Base-by-base conservation (phyloP, 37 sponge, comb jelly and placozoan species). In the Hexactinellida sp. region DNA sequence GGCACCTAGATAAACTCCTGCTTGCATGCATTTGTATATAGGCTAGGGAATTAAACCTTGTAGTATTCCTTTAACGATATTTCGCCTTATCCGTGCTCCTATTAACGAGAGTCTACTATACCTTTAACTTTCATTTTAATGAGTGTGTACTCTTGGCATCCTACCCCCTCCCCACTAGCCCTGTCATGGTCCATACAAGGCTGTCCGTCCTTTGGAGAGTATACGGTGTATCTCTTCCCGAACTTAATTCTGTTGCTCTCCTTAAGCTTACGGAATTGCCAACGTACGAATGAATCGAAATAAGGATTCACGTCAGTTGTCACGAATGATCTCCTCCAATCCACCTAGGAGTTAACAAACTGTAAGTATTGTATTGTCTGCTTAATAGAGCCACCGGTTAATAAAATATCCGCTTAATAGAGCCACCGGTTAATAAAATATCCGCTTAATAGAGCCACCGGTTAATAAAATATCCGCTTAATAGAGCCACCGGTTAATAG, bases 101-200 rank as follows among this genome's bases (percentile, higher is more conserved):
- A n/a, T n/a, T n/a, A n/a, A n/a, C n/a, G n/a, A n/a, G n/a, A n/a
- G n/a, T n/a, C n/a, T n/a, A n/a, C n/a, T 63, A 10, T 63, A 63
- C 76, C 76, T 63, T 63, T 63, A 25, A 88, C 91, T 37, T 87
- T 91, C 90, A 99, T 92, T 84, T 99, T 99, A 85, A 99, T 99
- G 35, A 94, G 89, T 38, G 99, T 99, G 90, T 95, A 99, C 85
- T 99, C 99, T 84, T 99, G 99, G 36, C 93, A 91, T 37, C 96
- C 99, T 54, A 99, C 96, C 36, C 96, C 96, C 89, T 99, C 99
- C 63, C 99, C 99, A 86, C 87, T 85, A 55, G 91, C 55, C 24
- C 99, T 76, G 76, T 99, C 99, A 82, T 99, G 99, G 82, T 99
- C 99, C 99, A 99, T 99, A 54, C 96, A 92, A 3, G 99, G 96